Percentiles rank a stretch among this genome's conserved stretches.
Evolutionary conservation across 1,140 invertebrate species (phyloP).

Genomic region (Centruroides sculpturatus): DNA sequence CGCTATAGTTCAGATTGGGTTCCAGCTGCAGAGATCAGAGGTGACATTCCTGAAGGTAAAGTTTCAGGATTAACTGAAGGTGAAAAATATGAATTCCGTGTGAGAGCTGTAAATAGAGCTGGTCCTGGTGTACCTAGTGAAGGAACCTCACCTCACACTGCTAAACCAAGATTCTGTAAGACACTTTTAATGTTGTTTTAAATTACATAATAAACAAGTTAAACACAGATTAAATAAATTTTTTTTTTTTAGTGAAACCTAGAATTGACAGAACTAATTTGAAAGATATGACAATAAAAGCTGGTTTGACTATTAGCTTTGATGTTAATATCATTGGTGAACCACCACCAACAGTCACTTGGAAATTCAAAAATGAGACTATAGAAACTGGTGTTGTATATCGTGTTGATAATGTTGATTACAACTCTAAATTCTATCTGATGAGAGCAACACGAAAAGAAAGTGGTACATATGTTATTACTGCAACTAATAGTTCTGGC

Average conservation of each 20-base stretch:
- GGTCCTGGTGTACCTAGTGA: conserved; percentile 71
- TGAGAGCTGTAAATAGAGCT: conserved; percentile 84
- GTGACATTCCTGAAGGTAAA: conserved; percentile 57
- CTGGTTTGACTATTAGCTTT: conserved; percentile 75
- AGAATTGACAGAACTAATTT: conserved; percentile 81
- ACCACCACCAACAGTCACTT: conserved; percentile 79
- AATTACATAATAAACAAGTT: background rate
- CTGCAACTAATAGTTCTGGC: conserved; percentile 85
- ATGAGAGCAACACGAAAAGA: conserved; percentile 66
- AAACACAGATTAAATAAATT: background rate
- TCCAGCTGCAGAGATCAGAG: conserved; percentile 48
- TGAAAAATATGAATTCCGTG: conserved; percentile 83
- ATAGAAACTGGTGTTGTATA: conserved; percentile 11
- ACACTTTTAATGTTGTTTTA: background rate
- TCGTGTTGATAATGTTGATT: conserved; percentile 71
- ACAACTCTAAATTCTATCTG: conserved; percentile 78
- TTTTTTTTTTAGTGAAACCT: conserved; percentile 47
- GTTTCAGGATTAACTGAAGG: conserved; percentile 75
- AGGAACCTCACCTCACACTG: conserved; percentile 9
- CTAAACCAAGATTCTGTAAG: conserved; percentile 13
- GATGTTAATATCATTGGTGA: conserved; percentile 88
- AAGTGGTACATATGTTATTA: conserved; percentile 71
- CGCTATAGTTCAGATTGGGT: conserved; percentile 77
- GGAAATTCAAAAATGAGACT: conserved; percentile 52
- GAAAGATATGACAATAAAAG: conserved; percentile 67